phyloP scores from a whole-genome alignment of 1,140 invertebrate genomes.

The Dysdera silvatica region DNA sequence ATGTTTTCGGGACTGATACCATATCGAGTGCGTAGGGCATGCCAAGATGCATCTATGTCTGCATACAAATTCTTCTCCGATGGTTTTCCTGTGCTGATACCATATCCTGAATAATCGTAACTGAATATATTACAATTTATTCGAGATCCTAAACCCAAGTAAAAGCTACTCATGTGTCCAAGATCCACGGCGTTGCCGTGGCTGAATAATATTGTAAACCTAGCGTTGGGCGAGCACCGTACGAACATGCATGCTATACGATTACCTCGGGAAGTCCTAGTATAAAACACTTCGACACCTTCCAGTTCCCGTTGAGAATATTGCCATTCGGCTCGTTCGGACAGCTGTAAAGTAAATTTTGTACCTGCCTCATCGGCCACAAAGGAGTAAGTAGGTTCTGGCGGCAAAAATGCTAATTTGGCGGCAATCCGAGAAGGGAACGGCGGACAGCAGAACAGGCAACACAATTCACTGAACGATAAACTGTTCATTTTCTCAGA shows the following conservation, averaged over 20 bases:
- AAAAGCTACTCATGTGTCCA: constrained; percentile 98
- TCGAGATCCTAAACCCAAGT: constrained; percentile 87
- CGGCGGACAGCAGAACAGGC: constrained; percentile 99
- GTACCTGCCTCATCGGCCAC: constrained; percentile 41
- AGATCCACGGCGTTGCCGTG: constrained; percentile 96
- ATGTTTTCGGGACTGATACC: constrained; percentile 96
- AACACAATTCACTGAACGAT: constrained; percentile 93
- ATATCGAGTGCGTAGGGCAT: constrained; percentile 69
- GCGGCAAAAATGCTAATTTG: constrained; percentile 97
- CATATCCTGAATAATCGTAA: constrained; percentile 99
- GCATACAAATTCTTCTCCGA: constrained; percentile 99
- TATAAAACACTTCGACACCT: constrained; percentile 72
- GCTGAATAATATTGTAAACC: constrained; percentile 97
- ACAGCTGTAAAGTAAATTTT: constrained; percentile 52
- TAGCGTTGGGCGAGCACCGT: constrained; percentile 77
- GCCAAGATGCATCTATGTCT: constrained; percentile 97
- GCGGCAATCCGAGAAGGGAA: constrained; percentile 96
- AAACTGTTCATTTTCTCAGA: constrained; percentile 46
- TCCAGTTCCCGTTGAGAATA: constrained; percentile 93
- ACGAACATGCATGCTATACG: constrained; percentile 96
- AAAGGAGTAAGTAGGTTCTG: constrained; percentile 93
- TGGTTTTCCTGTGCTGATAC: constrained; percentile 86
- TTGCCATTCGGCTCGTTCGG: constrained; percentile 98
- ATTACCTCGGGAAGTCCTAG: constrained; percentile 77
- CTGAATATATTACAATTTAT: constrained; percentile 99